Base-by-base conservation (phyloP, 2,113 vertebrate genomes). In the Scomber japonicus region DNA sequence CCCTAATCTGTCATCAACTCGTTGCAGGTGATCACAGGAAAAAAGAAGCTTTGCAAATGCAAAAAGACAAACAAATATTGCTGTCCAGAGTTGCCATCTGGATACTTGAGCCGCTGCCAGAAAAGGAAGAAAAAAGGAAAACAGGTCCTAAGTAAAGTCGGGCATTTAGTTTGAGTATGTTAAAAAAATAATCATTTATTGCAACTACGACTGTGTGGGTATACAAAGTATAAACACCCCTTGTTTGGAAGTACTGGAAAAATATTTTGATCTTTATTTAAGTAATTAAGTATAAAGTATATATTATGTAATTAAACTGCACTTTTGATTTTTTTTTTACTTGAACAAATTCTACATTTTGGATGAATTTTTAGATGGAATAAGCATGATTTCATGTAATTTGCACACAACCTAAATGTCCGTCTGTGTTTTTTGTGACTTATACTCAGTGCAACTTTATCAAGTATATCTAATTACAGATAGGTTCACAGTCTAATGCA, bases 21-120 rank as follows among this genome's bases (percentile, higher is more conserved):
- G 24, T 90, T 84, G 45, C 91, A 94, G 93, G 84, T 93, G 62
- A 83, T 2, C 66, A 81, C 7, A 10, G 24, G 70, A 31, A 48
- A 11, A 68, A 63, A 56, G 30, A 55, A 65, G 0, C 40, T 6
- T 8, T 76, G 80, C 56, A 68, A 30, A 59, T 45, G 57, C 61
- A 74, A 56, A 82, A 85, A 78, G 3, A 50, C 0, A 49, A 13
- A 2, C 17, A 71, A 72, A 16, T 17, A 5, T 15, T 79, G 76
- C 63, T 57, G 55, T 55, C 72, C 71, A 24, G 49, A 77, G 27
- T n/a, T 50, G 27, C 10, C 44, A 17, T 2, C 79, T 17, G 17
- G 12, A 14, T 48, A 1, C 61, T 17, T 66, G 27, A n/a, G 69
- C 11, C 5, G 2, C 44, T 78, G 68, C 75, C 81, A 75, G 81